Base-by-base conservation (phyloP, 2,113 vertebrate species). In the Sclerurus mexicanus region DNA sequence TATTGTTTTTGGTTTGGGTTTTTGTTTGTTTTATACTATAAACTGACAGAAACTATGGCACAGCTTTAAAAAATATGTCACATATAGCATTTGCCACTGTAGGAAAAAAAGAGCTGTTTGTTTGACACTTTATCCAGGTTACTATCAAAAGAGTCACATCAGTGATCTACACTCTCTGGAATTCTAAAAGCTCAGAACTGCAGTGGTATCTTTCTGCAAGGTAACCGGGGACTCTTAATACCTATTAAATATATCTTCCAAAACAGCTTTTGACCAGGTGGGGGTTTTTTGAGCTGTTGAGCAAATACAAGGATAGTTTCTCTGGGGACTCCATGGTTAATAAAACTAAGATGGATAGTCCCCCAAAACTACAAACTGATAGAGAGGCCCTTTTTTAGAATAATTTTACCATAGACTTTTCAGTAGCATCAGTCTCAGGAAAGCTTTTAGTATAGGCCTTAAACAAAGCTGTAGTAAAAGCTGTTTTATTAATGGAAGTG, bases 281-380 rank as follows among this genome's bases (percentile, higher is more conserved):
- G 22, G 40, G 0, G 6, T 84, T 96, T 80, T 93, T 49, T 60
- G 76, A 94, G 76, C 76, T 40, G 37, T 53, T 74, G 64, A 90
- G 52, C 30, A 94, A 94, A 90, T 67, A 74, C 50, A 88, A 37
- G 23, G 31, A 58, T 53, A 78, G 93, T 95, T 91, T 90, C 79
- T 89, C 42, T 49, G 52, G 85, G 28, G 84, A 88, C 56, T 81
- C 40, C 15, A 53, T 6, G 15, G 44, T 71, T 84, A 90, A 90
- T 67, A 76, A 93, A 77, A 68, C 24, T 75, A 67, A 80, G 39
- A 83, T 30, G 46, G 66, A 86, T 84, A 28, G 18, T 72, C 56
- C 35, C 25, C 49, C 31, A 14, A 74, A 88, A 8, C 3, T 47
- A 81, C 47, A 86, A 44, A 53, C 24, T 63, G 20, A 74, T 60